Evolutionary conservation across 2,888 invertebrate genomes (phyloP).

Genomic region (Lasioglossum lativentre): DNA sequence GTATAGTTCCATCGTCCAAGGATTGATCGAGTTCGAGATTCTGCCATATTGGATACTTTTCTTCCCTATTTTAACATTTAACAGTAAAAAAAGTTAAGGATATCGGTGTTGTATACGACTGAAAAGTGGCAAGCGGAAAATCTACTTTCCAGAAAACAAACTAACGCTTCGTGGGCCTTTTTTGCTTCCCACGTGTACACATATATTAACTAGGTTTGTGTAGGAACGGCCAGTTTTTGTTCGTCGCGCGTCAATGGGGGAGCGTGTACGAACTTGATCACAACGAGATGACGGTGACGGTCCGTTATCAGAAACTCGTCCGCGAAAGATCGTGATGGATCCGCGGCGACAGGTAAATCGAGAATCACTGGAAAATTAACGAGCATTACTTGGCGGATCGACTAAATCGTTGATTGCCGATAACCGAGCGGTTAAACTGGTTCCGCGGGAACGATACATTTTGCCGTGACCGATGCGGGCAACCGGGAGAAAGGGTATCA

Average conservation of each 20-base stretch:
- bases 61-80: too few species aligned
- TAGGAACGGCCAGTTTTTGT: slow-evolving; percentile 4
- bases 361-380: slow-evolving; percentile 42
- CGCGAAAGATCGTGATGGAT: background rate
- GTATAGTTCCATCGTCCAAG: too few species aligned
- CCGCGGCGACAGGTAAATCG: slow-evolving; percentile 12
- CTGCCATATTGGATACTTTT: too few species aligned
- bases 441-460: slow-evolving; percentile 24
- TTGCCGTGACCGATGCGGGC: slow-evolving; percentile 21
- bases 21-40: too few species aligned
- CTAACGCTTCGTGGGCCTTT: background rate
- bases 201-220: background rate
- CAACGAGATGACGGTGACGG: background rate
- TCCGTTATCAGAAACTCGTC: slow-evolving; percentile 8
- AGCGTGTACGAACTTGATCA: slow-evolving; percentile 17
- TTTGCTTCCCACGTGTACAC: slow-evolving; percentile 2
- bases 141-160: slow-evolving; percentile 15
- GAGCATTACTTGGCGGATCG: slow-evolving; percentile 13
- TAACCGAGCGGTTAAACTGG: slow-evolving; percentile 47
- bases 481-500: slow-evolving; percentile 27
- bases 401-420: slow-evolving; percentile 38
- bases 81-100: too few species aligned
- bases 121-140: background rate
- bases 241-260: too few species aligned
- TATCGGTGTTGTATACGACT: background rate